Evolutionary conservation across 2,888 invertebrate genomes (phyloP), one percentile per base, ranked within the genome.

Genomic region (Drosophila conformis): DNA sequence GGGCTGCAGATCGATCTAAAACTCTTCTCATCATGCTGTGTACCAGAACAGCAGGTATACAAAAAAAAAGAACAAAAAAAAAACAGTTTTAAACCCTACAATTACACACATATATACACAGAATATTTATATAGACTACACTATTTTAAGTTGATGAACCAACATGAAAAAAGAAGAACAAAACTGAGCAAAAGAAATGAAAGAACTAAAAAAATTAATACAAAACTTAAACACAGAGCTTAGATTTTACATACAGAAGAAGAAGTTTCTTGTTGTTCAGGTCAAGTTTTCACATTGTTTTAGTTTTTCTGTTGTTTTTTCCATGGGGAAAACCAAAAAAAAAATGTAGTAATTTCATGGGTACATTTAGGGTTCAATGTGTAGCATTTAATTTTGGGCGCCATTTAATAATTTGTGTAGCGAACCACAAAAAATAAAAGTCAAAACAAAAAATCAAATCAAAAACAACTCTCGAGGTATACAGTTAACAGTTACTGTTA

Each of bases 21-120:
- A 69, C 38, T 65, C 76, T 80, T 76, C 54, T 63, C 76, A 75
- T 80, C 82, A 73, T 85, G 85, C 85, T 86, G 85, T 85, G 85
- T 86, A 86, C 89, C 85, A 82, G 85, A 87, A 80, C 85, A 86
- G 85, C 85, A 86, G 85, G 85, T 86, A 86, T 86, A 89, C 80
- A 89, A 89, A 73, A 56, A 40, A 53, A 67, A 76, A 59, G 27
- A 10, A 71, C 59, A 74, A 75, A 83, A 72, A 72, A 48, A n/a
- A 35, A 18, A 74, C 56, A 48, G 57, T 83, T 77, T 83, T 73
- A 86, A 73, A 78, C 69, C 67, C 67, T 71, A 73, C 72, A 74
- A 73, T 66, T 64, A 60, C 36, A 56, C 42, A 62, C n/a, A 68
- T 31, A 76, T 35, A 52, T 15, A 64, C 25, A 56, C 62, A 76